A percentile compares a stretch with the other conserved stretches of the same genome.
phyloP scores from a whole-genome alignment of 1,140 invertebrate species.

The Sminthurinus signatus region DNA sequence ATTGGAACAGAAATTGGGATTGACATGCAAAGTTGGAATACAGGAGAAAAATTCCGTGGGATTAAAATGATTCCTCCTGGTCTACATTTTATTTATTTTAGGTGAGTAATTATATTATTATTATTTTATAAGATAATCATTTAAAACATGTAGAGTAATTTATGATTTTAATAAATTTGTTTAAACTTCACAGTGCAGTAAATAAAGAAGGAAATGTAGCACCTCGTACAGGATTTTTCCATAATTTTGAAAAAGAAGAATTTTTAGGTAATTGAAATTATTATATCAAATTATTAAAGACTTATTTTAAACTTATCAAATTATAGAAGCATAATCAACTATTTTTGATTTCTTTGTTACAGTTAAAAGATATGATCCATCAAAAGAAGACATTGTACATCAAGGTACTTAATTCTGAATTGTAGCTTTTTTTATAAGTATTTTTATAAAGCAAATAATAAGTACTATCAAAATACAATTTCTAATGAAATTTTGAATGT shows the following conservation, averaged over 20 bases:
- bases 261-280: too few relatives aligned
- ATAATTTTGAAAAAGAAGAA: slow-evolving; percentile 73
- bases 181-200: slow-evolving; percentile 49
- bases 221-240: slow-evolving; percentile 80
- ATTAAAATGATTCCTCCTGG: slow-evolving; percentile 99
- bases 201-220: slow-evolving; percentile 53
- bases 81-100: slow-evolving; percentile 89
- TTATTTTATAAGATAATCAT: too few relatives aligned
- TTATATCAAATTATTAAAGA: too few relatives aligned
- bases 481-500: not conserved
- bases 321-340: not conserved
- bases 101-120: too few relatives aligned
- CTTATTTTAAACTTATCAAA: not conserved
- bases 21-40: slow-evolving; percentile 88
- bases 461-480: too few relatives aligned
- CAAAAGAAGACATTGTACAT: not conserved
- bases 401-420: not conserved
- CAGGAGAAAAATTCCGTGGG: slow-evolving; percentile 86
- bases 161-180: too few relatives aligned
- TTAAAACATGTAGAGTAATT: too few relatives aligned
- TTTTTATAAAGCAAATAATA: too few relatives aligned
- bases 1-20: slow-evolving; percentile 90
- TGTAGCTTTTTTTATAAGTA: not conserved
- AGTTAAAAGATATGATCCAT: slow-evolving; percentile 1
- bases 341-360: too few relatives aligned